Conservation (phyloP, 2,113 vertebrate species). For the Clarias batrachus region DNA sequence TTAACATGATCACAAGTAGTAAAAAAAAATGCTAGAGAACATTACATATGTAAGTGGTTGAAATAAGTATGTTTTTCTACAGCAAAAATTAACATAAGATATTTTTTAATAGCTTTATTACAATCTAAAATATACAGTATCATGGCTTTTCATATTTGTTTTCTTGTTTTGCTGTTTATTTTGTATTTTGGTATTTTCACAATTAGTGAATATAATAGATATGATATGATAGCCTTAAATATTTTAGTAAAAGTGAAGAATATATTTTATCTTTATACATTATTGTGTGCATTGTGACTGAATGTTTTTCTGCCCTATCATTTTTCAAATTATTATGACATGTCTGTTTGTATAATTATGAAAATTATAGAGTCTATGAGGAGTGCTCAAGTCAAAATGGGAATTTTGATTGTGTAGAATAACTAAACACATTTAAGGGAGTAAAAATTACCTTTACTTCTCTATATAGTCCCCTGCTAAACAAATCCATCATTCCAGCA, state of each 20-base stretch:
- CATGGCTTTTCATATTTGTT: neutral
- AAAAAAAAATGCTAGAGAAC: neutral
- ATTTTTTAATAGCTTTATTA: neutral
- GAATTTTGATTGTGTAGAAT: too few species aligned
- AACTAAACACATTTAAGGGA: too few species aligned
- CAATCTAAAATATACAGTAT: neutral
- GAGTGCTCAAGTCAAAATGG: too few species aligned
- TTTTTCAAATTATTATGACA: neutral
- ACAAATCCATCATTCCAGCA: too few species aligned
- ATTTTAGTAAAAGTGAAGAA: neutral
- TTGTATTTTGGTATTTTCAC: neutral
- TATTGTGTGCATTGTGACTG: neutral
- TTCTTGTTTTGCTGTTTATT: neutral
- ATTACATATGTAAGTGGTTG: neutral
- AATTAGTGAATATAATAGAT: too few species aligned
- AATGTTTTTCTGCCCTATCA: neutral
- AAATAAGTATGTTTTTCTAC: neutral
- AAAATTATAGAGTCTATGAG: too few species aligned
- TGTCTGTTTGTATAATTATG: neutral
- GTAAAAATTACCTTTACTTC: too few species aligned
- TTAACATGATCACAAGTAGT: slow-evolving; percentile 4
- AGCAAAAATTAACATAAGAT: too few species aligned
- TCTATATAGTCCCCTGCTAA: too few species aligned
- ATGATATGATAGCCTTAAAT: neutral
- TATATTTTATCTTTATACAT: neutral